These are phyloP conservation scores for Electrophaes corylata DNA, from an alignment of 2,888 invertebrate species.

Conservation along the genomic window DNA sequence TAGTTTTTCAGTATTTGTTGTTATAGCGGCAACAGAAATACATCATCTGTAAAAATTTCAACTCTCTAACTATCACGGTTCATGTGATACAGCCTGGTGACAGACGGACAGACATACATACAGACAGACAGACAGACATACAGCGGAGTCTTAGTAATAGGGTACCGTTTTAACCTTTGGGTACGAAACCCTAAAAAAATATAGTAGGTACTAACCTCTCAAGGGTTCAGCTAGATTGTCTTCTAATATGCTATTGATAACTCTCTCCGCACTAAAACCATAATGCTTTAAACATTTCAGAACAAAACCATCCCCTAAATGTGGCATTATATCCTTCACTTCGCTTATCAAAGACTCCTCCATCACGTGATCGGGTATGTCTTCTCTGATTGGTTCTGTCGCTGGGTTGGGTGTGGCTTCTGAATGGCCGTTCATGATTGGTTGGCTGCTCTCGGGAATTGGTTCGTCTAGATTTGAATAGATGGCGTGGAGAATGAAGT, in stretches of 20 bases:
- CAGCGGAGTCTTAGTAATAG: too few species aligned
- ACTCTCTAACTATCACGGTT: too few species aligned
- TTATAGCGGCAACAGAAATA: too few species aligned
- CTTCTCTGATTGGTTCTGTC: constrained; percentile 53
- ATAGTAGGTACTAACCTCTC: constrained; percentile 52
- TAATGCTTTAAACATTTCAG: constrained; percentile 91
- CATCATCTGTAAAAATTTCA: too few species aligned
- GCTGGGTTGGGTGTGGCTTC: constrained; percentile 45
- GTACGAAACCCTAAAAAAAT: too few species aligned
- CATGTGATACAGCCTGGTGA: too few species aligned
- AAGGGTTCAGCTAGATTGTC: constrained; percentile 79
- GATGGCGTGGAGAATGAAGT: constrained; percentile 82
- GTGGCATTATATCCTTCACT: constrained; percentile 91
- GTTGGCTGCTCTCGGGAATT: constrained; percentile 48
- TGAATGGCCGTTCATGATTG: constrained; percentile 56
- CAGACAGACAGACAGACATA: too few species aligned
- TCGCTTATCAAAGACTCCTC: constrained; percentile 83
- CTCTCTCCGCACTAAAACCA: constrained; percentile 89
- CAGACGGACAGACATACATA: too few species aligned
- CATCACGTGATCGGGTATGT: constrained; percentile 73
- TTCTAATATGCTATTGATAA: constrained; percentile 93
- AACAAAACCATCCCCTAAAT: constrained; percentile 91
- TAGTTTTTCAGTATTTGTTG: too few species aligned
- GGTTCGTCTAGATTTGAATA: constrained; percentile 75
- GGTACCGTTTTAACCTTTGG: too few species aligned